phyloP scores from a whole-genome alignment of 2,797 vertebrate genomes.

The Erpetoichthys calabaricus region DNA sequence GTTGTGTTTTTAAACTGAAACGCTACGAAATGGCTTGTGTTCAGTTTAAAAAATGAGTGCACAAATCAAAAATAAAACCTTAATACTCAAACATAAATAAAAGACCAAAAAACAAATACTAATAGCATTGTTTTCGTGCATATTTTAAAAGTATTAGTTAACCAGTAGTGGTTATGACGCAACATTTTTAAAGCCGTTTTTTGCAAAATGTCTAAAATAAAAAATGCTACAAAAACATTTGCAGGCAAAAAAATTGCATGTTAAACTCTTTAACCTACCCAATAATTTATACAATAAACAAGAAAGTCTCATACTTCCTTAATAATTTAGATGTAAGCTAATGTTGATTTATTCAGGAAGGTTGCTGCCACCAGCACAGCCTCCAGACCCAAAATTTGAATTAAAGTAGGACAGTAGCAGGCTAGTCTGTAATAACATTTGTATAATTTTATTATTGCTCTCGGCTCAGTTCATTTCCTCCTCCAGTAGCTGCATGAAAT shows the following conservation, averaged over 20 bases:
- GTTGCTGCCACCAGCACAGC: constrained; percentile 77
- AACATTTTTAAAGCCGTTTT: too few species aligned
- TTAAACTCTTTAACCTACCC: constrained; percentile 79
- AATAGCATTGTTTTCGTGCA: too few species aligned
- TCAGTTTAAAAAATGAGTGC: too few species aligned
- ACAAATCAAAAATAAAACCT: too few species aligned
- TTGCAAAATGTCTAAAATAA: too few species aligned
- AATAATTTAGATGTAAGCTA: constrained; percentile 99
- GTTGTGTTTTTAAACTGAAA: too few species aligned
- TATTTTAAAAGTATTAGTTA: too few species aligned
- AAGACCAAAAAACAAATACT: too few species aligned
- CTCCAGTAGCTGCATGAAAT: constrained; percentile 97
- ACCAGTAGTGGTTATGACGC: too few species aligned
- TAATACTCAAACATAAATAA: too few species aligned
- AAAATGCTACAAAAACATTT: too few species aligned
- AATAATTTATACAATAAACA: constrained; percentile 99
- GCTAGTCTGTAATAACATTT: constrained; percentile 99
- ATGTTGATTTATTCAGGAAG: constrained; percentile 99
- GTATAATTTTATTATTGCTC: constrained; percentile 99
- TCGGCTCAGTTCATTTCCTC: constrained; percentile 98
- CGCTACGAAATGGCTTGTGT: too few species aligned
- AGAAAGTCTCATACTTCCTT: constrained; percentile 90
- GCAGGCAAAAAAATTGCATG: constrained; percentile 31
- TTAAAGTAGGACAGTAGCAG: constrained; percentile 98
- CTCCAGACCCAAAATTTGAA: constrained; percentile 88